phyloP scores from a whole-genome alignment of 1,140 invertebrate species.

The Drosophila orosa region DNA sequence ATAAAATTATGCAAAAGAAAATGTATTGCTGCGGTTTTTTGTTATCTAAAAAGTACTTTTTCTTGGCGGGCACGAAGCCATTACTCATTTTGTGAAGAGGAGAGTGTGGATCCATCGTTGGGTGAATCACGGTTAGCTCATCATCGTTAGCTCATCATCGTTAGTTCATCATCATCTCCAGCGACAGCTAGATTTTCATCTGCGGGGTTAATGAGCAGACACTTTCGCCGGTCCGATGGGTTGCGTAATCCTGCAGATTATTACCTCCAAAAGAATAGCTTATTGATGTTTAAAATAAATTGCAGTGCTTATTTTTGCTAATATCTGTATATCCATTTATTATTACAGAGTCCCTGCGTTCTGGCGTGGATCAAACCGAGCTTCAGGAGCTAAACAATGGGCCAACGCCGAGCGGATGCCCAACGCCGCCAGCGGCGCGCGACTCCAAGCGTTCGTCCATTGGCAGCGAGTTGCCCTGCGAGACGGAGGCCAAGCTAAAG shows the following conservation, averaged over 20 bases:
- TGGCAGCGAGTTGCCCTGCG: slow-evolving; percentile 50
- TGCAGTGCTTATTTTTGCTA: not conserved
- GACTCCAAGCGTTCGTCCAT: slow-evolving; percentile 65
- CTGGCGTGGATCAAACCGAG: slow-evolving; percentile 63
- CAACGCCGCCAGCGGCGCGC: slow-evolving; percentile 28
- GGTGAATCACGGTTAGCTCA: slow-evolving; percentile 53
- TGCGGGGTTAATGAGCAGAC: slow-evolving; percentile 11
- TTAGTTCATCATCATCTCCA: slow-evolving; percentile 36
- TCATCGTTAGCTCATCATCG: slow-evolving; percentile 46
- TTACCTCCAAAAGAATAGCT: not conserved
- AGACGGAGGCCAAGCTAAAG: slow-evolving; percentile 64
- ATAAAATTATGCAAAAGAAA: slow-evolving; percentile 48
- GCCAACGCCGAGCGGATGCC: slow-evolving; percentile 6
- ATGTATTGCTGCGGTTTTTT: slow-evolving; percentile 18
- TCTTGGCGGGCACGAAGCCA: slow-evolving; percentile 30
- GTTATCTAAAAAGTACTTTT: not conserved
- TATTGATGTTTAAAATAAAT: not conserved
- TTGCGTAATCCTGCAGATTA: slow-evolving; percentile 10
- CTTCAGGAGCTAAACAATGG: slow-evolving; percentile 58
- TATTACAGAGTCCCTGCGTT: slow-evolving; percentile 67
- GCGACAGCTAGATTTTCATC: slow-evolving; percentile 29
- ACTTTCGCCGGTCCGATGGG: slow-evolving; percentile 30
- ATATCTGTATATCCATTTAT: not conserved
- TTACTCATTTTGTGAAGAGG: slow-evolving; percentile 41
- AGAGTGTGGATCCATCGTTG: slow-evolving; percentile 10